Percentiles rank a stretch among this genome's conserved stretches.
Conservation (phyloP, 2,113 vertebrate species). For the Capreolus pygargus region DNA sequence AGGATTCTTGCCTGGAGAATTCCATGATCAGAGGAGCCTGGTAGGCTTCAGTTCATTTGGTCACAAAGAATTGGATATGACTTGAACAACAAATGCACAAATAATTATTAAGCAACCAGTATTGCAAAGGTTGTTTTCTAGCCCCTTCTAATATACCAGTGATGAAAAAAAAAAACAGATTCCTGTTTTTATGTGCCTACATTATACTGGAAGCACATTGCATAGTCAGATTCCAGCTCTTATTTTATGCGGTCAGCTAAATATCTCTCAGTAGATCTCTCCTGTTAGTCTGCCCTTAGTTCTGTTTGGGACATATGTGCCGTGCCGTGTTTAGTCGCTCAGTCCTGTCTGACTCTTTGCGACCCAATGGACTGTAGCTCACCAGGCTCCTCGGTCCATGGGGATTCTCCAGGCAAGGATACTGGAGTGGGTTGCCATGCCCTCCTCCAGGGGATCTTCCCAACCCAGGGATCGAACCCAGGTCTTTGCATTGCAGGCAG, state of each 20-base stretch:
- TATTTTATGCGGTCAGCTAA: background rate
- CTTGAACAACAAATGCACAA: too few species aligned
- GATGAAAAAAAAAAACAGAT: background rate
- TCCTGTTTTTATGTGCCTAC: background rate
- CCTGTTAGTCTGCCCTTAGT: background rate
- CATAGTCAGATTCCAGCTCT: background rate
- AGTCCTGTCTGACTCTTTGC: accelerated
- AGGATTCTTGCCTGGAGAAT: too few species aligned
- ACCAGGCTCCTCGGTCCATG: background rate
- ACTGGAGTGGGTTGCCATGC: background rate
- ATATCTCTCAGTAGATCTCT: background rate
- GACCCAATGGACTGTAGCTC: accelerated
- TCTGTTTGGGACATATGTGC: background rate
- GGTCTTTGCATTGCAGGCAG: background rate
- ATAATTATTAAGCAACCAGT: background rate
- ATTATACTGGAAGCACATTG: background rate
- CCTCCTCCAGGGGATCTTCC: background rate
- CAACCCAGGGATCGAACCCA: accelerated
- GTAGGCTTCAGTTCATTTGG: too few species aligned
- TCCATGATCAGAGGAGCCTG: too few species aligned
- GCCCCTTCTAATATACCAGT: background rate
- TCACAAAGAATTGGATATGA: too few species aligned
- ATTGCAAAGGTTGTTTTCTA: background rate
- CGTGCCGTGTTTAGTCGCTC: background rate
- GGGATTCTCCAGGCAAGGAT: background rate